Evolutionary conservation across 1,140 invertebrate species (phyloP), one percentile per base, ranked within the genome.

Genomic region (Drosophila dunni): DNA sequence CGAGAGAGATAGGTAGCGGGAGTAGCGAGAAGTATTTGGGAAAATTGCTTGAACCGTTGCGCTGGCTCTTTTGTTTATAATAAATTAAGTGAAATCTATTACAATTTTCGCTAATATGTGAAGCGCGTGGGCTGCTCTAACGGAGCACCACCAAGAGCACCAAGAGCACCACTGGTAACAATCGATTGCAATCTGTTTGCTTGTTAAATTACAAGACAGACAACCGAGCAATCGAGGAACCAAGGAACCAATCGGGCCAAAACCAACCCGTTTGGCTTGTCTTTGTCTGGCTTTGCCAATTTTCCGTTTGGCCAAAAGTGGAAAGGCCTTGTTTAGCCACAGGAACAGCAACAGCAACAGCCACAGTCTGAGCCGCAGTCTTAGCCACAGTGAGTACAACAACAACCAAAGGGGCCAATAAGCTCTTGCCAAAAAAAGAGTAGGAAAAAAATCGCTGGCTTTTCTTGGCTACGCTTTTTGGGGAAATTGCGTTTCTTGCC

Each of bases 121-220:
- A 68, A 53, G 65, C 67, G 78, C 82, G 78, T 85, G 81, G 74
- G 81, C 50, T 40, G 58, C 54, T 54, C 65, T 64, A 82, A 79
- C 79, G 75, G 75, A 15, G n/a, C 46, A 58, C 56, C n/a, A 54
- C 36, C 54, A 75, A 29, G 24, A 29, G 48, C n/a, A 54, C 36
- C 54, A 75, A 29, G 24, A 29, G 48, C 74, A 74, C 62, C 64
- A 63, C 50, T 60, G 64, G 57, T 65, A 57, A 72, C 84, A 86
- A 84, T 86, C 80, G 83, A 86, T 86, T 89, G 89, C 83, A 86
- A 86, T 86, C 84, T 80, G 84, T 76, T 74, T 78, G 84, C 83
- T 86, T 89, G 83, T 86, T 86, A 84, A 89, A 77, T 80, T 80
- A 79, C 83, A 84, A 86, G 79, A 77, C 75, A 54, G 56, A 13